A percentile compares a stretch with the other conserved stretches of the same genome.
phyloP scores from a whole-genome alignment of 2,797 vertebrate genomes.

The Neopelma chrysocephalum region DNA sequence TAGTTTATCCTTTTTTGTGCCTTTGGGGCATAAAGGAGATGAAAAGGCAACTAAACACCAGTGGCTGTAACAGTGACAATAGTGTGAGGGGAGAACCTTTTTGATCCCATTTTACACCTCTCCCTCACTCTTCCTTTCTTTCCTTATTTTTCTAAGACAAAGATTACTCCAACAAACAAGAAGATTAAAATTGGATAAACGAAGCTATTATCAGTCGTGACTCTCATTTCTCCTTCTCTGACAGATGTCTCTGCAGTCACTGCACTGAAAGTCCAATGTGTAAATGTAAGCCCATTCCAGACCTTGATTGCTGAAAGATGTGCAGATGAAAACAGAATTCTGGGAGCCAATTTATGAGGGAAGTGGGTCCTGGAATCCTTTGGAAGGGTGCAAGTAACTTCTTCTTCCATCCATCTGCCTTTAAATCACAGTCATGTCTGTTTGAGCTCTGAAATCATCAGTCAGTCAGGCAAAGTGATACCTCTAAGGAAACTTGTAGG shows the following conservation, averaged over 20 bases:
- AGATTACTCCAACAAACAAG: background rate
- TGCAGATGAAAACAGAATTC: background rate
- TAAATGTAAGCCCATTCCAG: background rate
- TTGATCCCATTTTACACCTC: background rate
- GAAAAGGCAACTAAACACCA: background rate
- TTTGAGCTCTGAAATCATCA: background rate
- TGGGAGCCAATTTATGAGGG: background rate
- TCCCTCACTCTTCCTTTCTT: background rate
- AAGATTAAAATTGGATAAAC: background rate
- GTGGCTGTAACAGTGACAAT: background rate
- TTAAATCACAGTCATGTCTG: background rate
- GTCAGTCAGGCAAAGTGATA: background rate
- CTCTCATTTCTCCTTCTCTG: background rate
- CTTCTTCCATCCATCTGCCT: background rate
- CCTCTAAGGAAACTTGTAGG: background rate
- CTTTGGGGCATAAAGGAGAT: background rate
- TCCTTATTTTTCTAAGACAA: background rate
- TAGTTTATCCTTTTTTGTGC: background rate
- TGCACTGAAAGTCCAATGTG: background rate
- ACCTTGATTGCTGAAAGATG: background rate
- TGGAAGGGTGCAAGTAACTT: background rate
- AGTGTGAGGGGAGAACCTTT: background rate
- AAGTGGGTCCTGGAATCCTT: background rate
- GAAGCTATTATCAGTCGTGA: background rate
- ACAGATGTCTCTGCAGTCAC: background rate